Conservation (phyloP, 1,140 invertebrate species). For the Chlorops oryzae region DNA sequence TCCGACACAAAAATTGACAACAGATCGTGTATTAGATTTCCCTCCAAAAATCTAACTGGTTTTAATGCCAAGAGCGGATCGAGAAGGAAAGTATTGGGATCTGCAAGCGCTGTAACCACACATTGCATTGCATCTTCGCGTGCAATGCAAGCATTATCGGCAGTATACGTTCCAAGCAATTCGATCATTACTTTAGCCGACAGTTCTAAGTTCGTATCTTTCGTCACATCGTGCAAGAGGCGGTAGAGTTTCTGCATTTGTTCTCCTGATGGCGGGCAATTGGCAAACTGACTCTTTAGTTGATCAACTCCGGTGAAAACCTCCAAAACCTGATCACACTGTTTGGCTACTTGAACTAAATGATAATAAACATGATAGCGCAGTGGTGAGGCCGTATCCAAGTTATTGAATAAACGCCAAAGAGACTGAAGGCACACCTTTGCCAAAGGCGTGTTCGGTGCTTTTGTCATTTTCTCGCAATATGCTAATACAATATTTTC, state of each 20-base stretch:
- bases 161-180: constrained; percentile 88
- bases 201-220: constrained; percentile 68
- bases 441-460: constrained; percentile 75
- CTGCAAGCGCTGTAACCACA: constrained; percentile 88
- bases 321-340: constrained; percentile 75
- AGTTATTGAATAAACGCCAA: constrained; percentile 83
- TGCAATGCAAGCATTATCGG: constrained; percentile 93
- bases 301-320: constrained; percentile 75
- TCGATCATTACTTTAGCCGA: constrained; percentile 96
- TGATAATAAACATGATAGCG: constrained; percentile 90
- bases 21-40: constrained; percentile 91
- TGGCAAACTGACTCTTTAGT: constrained; percentile 75
- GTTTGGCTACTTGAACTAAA: constrained; percentile 79
- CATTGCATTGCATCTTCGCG: constrained; percentile 94
- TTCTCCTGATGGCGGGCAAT: constrained; percentile 78
- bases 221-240: constrained; percentile 80
- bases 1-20: constrained; percentile 94
- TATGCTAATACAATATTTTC: constrained; percentile 86
- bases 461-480: constrained; percentile 89
- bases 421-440: constrained; percentile 76
- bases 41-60: constrained; percentile 92
- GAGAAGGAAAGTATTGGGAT: constrained; percentile 90
- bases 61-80: constrained; percentile 90
- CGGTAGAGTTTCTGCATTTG: constrained; percentile 90
- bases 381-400: constrained; percentile 75